These are phyloP conservation scores for Mesitornis unicolor DNA, from an alignment of 2,113 vertebrate species.

Conservation along the genomic window DNA sequence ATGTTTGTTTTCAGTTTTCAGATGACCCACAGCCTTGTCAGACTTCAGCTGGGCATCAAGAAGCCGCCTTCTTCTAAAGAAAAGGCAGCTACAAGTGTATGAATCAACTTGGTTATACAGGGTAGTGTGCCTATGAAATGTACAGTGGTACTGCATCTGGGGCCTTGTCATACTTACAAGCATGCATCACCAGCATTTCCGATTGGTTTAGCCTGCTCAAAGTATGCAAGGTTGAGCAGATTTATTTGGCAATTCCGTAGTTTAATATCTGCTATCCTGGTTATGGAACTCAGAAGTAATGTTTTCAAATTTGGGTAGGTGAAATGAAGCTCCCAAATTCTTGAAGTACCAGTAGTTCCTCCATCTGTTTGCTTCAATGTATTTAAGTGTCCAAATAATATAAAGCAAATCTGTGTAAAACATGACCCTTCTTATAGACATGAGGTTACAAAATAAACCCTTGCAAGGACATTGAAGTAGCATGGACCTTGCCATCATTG, in stretches of 20 bases:
- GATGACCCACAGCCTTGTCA: not conserved
- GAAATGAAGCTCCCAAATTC: not conserved
- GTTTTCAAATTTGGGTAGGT: not conserved
- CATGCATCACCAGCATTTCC: not conserved
- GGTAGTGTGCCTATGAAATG: not conserved
- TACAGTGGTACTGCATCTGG: not conserved
- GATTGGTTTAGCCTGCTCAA: not conserved
- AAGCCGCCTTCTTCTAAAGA: not conserved
- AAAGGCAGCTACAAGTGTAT: not conserved
- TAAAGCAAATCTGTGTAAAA: not conserved
- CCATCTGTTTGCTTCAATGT: not conserved
- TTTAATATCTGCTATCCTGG: not conserved
- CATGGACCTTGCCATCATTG: not conserved
- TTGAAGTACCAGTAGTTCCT: not conserved
- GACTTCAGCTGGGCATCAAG: not conserved
- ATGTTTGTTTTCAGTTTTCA: not conserved
- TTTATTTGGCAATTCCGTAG: not conserved
- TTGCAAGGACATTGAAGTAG: not conserved
- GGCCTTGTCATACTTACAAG: not conserved
- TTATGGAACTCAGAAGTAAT: not conserved
- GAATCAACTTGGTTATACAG: not conserved
- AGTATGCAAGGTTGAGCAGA: not conserved
- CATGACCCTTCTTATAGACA: accelerated
- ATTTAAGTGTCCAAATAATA: not conserved
- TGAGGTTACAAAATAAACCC: not conserved